phyloP scores from a whole-genome alignment of 2,113 vertebrate genomes.

The Amblyopsis rosae region DNA sequence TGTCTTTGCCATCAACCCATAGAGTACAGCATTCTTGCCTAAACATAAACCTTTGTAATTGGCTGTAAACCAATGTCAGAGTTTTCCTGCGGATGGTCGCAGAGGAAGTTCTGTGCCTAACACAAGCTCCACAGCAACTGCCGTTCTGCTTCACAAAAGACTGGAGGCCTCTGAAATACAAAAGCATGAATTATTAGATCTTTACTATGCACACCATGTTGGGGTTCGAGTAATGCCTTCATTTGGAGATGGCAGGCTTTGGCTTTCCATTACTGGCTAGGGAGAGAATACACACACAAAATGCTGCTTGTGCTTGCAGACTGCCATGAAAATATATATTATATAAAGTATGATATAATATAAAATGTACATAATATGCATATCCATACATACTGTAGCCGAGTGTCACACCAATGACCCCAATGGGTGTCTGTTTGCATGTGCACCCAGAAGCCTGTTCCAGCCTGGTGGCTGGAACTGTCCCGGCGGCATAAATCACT shows the following conservation, averaged over 20 bases:
- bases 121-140: neutral
- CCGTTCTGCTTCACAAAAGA: conserved; percentile 4
- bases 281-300: neutral
- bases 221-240: conserved; percentile 42
- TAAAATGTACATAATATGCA: neutral
- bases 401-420: neutral
- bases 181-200: neutral
- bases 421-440: conserved; percentile 23
- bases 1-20: neutral
- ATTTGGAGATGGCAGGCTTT: conserved; percentile 13
- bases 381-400: conserved; percentile 7
- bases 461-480: conserved; percentile 70
- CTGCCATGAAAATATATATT: neutral
- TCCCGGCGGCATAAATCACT: conserved; percentile 76
- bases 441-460: conserved; percentile 53
- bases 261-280: conserved; percentile 14
- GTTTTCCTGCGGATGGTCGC: conserved; percentile 10
- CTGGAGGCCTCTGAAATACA: conserved; percentile 11
- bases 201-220: conserved; percentile 2
- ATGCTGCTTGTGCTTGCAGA: neutral
- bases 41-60: neutral
- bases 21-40: neutral
- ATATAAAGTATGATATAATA: no score
- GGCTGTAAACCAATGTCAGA: neutral
- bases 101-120: conserved; percentile 11